Evolutionary conservation across 2,888 invertebrate species (phyloP), one percentile per base, ranked within the genome.

Genomic region (Habroteleia sp.): DNA sequence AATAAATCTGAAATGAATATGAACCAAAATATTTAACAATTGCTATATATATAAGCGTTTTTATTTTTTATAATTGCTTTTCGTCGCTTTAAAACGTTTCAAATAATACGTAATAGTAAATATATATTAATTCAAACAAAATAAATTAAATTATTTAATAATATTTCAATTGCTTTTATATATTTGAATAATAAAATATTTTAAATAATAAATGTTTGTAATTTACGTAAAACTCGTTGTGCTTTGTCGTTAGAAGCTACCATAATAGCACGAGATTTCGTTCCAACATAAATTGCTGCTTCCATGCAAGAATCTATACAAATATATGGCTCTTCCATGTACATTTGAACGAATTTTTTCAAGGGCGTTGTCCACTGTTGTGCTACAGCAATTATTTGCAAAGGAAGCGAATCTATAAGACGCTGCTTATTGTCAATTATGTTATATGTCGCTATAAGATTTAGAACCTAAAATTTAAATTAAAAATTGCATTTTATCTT

Each of bases 271-370:
- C 88, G 87, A 39, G 91, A 88, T 82, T 89, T 68, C 76, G 91
- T 88, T 84, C 91, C 78, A n/a, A 92, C 93, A 87, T 94, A 95
- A 7, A 95, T 88, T 0, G 94, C 92, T 41, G 94, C 94, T 88
- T 96, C 95, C 77, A 94, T 90, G 78, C 92, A 92, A 13, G 94
- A 93, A 0, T 93, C 92, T 58, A 96, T 93, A 60, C 93, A 92
- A 2, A 95, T 88, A 0, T 93, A 89, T 0, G 94, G 92, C 80
- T 92, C 90, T 0, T 90, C 89, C 8, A 93, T 84, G 27, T 84
- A 90, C 37, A 89, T 89, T 31, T 89, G 89, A 0, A 91, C 89
- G 16, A 95, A 89, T 0, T 90, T 87, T 41, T 91, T 89, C 80
- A 95, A 88, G 6, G 90, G 85, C 8, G 89, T 83, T 23, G 92